Conservation (phyloP, 2,888 invertebrate species). For the Cheilosia vulpina region DNA sequence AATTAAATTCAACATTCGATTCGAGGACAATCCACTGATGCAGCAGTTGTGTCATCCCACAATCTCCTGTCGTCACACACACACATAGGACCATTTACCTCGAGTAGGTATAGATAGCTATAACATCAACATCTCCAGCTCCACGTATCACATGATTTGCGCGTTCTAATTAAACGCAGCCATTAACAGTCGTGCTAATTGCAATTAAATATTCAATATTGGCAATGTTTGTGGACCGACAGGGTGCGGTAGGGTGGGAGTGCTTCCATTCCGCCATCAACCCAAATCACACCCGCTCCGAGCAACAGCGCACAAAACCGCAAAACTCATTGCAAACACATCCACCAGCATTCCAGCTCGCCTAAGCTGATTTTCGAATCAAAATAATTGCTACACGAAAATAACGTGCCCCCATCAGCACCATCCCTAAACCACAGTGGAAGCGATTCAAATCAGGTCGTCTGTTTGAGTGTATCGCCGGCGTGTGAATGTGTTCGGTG, state of each 20-base stretch:
- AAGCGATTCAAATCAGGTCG: constrained; percentile 2
- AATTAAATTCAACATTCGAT: no score
- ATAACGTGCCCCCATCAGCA: constrained; percentile 26
- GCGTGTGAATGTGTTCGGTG: constrained; percentile 26
- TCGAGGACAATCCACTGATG: constrained; percentile 45
- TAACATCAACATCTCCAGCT: constrained; percentile 16
- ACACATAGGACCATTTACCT: not conserved
- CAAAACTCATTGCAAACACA: constrained; percentile 69
- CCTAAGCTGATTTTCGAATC: constrained; percentile 74
- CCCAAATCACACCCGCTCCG: constrained; percentile 37
- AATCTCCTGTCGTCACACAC: constrained; percentile 51
- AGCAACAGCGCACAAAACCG: constrained; percentile 63
- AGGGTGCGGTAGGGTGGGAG: not conserved
- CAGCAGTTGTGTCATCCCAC: constrained; percentile 78
- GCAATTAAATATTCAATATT: constrained; percentile 84
- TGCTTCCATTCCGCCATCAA: constrained; percentile 28
- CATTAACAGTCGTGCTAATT: constrained; percentile 81
- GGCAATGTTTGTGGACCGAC: constrained; percentile 67
- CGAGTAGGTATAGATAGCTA: not conserved
- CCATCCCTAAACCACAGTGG: not conserved
- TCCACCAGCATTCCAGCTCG: constrained; percentile 43
- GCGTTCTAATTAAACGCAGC: constrained; percentile 73
- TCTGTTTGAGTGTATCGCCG: constrained; percentile 12
- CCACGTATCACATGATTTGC: constrained; percentile 61
- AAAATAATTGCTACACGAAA: constrained; percentile 74